Evolutionary conservation across 2,888 invertebrate species (phyloP).

Genomic region (Dryocosmus kuriphilus): DNA sequence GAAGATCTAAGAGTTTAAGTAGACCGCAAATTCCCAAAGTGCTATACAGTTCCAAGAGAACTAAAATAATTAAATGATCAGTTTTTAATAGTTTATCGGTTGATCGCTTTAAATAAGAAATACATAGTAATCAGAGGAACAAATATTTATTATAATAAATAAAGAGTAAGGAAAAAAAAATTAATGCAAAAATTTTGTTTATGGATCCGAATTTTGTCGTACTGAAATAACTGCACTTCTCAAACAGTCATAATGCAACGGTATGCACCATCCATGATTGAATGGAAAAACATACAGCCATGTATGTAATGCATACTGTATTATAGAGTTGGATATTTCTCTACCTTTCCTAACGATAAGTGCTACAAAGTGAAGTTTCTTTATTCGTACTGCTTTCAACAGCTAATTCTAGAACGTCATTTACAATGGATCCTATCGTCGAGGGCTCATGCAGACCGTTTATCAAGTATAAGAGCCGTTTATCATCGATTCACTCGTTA

Average conservation of each 20-base stretch:
- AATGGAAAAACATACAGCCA: not conserved
- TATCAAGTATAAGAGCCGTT: constrained; percentile 33
- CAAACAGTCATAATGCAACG: not conserved
- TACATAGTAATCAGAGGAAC: no score
- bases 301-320: not conserved
- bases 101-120: no score
- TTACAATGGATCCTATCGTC: constrained; percentile 26
- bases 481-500: constrained; percentile 27
- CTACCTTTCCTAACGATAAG: not conserved
- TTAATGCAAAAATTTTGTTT: no score
- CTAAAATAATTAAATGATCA: not conserved
- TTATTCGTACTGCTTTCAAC: constrained; percentile 10
- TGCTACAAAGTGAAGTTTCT: constrained; percentile 9
- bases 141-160: no score
- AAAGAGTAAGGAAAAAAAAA: no score
- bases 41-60: not conserved
- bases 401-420: constrained; percentile 26
- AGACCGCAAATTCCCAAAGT: constrained; percentile 11
- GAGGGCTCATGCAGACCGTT: not conserved
- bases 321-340: not conserved
- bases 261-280: not conserved
- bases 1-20: constrained; percentile 25
- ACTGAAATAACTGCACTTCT: not conserved
- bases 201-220: no score
- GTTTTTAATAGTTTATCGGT: not conserved